Evolutionary conservation across 2,888 invertebrate species (phyloP).

Genomic region (Neelides folsomi): DNA sequence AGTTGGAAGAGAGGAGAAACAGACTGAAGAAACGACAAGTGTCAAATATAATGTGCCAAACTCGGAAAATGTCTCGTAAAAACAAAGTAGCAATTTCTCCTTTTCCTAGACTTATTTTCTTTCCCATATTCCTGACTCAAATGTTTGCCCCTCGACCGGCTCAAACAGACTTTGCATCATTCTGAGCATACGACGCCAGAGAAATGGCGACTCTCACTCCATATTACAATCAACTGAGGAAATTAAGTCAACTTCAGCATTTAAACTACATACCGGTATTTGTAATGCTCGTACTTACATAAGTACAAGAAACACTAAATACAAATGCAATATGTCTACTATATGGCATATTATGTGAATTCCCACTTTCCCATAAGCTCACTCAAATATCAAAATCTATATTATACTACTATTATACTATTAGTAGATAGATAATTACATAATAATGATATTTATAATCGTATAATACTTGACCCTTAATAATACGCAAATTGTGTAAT

Average conservation of each 20-base stretch:
- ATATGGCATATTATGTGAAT: too few species aligned
- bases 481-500: too few species aligned
- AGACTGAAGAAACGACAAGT: slow-evolving; percentile 19
- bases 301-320: too few species aligned
- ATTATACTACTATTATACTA: too few species aligned
- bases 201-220: not conserved
- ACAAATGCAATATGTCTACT: too few species aligned
- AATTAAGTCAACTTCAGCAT: not conserved
- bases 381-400: too few species aligned
- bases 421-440: too few species aligned
- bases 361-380: too few species aligned
- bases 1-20: not conserved
- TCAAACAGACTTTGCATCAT: not conserved
- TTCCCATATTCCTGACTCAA: not conserved
- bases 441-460: too few species aligned
- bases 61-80: slow-evolving; percentile 28
- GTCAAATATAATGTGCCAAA: slow-evolving; percentile 27
- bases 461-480: too few species aligned
- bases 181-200: not conserved
- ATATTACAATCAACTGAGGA: not conserved
- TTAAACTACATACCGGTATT: too few species aligned
- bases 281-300: too few species aligned
- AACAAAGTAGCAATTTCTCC: slow-evolving; percentile 25
- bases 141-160: not conserved
- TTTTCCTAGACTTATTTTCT: slow-evolving; percentile 4